These are phyloP conservation scores for Pardosa pseudoannulata DNA, from an alignment of 2,888 invertebrate species.

Conservation along the genomic window DNA sequence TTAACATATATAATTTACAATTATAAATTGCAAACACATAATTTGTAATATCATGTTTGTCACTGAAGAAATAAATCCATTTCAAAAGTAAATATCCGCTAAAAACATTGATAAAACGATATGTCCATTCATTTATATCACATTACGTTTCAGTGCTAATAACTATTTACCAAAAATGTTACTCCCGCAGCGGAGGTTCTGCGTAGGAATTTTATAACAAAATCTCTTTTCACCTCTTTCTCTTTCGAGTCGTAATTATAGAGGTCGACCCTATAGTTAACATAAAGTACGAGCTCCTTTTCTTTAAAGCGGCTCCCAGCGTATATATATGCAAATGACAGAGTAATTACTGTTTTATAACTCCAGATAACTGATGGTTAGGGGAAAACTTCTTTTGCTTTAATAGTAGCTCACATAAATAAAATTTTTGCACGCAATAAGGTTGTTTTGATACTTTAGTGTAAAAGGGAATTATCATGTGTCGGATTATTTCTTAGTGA, in stretches of 20 bases:
- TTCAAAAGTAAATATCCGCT: too few relatives aligned
- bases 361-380: not conserved
- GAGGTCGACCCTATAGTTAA: not conserved
- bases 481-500: too few relatives aligned
- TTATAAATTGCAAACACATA: too few relatives aligned
- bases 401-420: not conserved
- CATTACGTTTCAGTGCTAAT: not conserved
- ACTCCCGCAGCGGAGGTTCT: not conserved
- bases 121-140: not conserved
- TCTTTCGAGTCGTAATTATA: not conserved
- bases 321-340: not conserved
- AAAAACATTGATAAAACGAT: too few relatives aligned
- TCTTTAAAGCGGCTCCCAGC: not conserved
- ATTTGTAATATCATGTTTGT: too few relatives aligned
- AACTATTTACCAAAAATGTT: not conserved
- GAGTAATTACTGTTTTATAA: constrained; percentile 3
- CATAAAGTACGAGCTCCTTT: not conserved
- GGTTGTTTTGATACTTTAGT: too few relatives aligned
- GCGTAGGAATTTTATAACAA: not conserved
- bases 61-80: too few relatives aligned
- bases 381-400: not conserved
- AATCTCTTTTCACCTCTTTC: not conserved
- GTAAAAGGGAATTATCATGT: too few relatives aligned
- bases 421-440: not conserved
- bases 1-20: too few relatives aligned